Evolutionary conservation across 2,113 vertebrate genomes (phyloP), one percentile per base, ranked within the genome.

Genomic region (Silurus meridionalis): DNA sequence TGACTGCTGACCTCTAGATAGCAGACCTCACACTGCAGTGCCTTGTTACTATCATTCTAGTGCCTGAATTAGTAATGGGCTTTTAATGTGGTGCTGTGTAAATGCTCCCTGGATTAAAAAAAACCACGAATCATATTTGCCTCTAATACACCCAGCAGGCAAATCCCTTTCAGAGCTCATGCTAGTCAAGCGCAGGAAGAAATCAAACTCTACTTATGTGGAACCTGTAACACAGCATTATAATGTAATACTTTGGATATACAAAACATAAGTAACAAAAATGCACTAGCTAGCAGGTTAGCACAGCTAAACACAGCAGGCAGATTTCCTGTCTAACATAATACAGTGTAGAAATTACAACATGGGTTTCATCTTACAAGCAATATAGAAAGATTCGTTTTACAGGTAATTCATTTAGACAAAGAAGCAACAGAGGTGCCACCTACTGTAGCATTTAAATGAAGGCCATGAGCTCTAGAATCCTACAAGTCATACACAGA

Each of bases 31-130:
- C 60, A 55, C 15, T 25, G 21, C 48, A 79, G 72, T 61, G 58
- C 50, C 48, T 80, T 8, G 63, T 71, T 85, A 80, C 37, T 53
- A 71, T 85, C 55, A 10, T 17, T 85, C n/a, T 80, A 50, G 21
- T 71, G 64, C 53, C 37, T 50, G 64, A 60, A 69, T 46, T 71
- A 80, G 21, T 48, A 50, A 58, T 23, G 53, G 52, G 28, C 28
- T 58, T 80, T 69, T 80, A 71, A 85, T 66, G 61, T 15, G 25
- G 25, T 15, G 63, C 50, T 37, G 52, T 79, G 50, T 57, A n/a
- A 80, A 69, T 57, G 55, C 50, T 61, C 60, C 52, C 75, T 61
- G 46, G 71, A 64, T 37, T 58, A 85, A 61, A 85, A 55, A 0
- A 55, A n/a, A 79, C 46, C 46, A 74, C 19, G 55, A 25, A 66